phyloP scores from a whole-genome alignment of 2,113 vertebrate genomes.

The Formicarius rufipectus region DNA sequence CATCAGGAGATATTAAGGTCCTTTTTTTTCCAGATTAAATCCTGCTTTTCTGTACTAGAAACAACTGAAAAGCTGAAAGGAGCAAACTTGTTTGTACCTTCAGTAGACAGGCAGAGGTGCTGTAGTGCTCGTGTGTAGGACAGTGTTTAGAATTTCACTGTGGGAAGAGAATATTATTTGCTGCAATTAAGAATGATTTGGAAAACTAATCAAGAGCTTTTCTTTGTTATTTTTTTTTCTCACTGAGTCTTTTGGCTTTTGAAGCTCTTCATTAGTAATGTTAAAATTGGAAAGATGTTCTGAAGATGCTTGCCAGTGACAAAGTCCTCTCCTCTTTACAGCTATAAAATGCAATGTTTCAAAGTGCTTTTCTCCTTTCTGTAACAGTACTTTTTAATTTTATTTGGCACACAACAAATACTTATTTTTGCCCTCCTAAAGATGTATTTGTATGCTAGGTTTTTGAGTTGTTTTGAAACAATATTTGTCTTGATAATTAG shows the following conservation, averaged over 20 bases:
- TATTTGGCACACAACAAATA: constrained; percentile 66
- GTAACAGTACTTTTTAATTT: constrained; percentile 65
- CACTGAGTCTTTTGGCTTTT: neutral
- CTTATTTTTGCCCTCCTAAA: constrained; percentile 62
- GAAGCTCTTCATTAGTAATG: neutral
- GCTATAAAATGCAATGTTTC: neutral
- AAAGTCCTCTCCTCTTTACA: neutral
- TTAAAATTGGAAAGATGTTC: constrained; percentile 42
- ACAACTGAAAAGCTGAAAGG: neutral
- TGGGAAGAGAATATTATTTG: neutral
- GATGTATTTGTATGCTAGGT: constrained; percentile 55
- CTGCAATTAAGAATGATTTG: neutral
- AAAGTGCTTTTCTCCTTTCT: constrained; percentile 34
- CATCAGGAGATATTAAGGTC: neutral
- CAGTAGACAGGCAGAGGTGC: neutral
- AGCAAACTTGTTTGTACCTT: neutral
- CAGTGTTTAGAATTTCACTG: neutral
- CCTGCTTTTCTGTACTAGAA: neutral
- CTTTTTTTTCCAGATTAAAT: neutral
- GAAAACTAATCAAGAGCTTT: neutral
- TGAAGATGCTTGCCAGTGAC: neutral
- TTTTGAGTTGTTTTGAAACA: constrained; percentile 60
- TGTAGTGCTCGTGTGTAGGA: neutral
- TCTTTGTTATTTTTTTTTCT: neutral
- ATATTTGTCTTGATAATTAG: constrained; percentile 68